Evolutionary conservation across 1,140 invertebrate genomes (phyloP).

Genomic region (Megalonaias nervosa): DNA sequence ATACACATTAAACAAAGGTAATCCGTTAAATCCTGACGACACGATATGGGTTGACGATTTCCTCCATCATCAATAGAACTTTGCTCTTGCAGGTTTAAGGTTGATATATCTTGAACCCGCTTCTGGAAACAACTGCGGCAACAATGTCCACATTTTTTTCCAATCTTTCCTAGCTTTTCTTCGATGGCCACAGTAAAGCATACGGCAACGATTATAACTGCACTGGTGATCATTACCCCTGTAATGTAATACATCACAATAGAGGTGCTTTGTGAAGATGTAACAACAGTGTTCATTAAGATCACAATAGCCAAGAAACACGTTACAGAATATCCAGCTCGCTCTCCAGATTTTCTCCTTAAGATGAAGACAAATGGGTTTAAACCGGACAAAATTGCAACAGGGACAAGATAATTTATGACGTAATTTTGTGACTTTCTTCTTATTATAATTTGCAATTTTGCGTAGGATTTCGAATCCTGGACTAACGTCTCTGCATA

Average conservation of each 20-base stretch:
- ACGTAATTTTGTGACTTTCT: conserved; percentile 1
- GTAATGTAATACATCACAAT: background rate
- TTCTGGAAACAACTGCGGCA: too few species aligned
- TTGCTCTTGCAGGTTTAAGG: too few species aligned
- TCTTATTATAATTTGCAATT: background rate
- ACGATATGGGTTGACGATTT: too few species aligned
- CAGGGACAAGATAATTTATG: conserved; percentile 2
- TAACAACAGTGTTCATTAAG: conserved; percentile 1
- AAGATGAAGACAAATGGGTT: conserved; percentile 12
- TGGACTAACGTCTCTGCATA: too few species aligned
- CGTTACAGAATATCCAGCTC: conserved; percentile 13
- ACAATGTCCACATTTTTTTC: too few species aligned
- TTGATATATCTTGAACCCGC: too few species aligned
- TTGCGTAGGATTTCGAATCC: too few species aligned
- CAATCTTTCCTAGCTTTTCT: too few species aligned
- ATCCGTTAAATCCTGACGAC: too few species aligned
- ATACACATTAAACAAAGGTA: too few species aligned
- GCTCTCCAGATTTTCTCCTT: conserved; percentile 8
- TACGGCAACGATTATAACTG: background rate
- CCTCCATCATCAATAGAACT: too few species aligned
- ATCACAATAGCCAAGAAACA: conserved; percentile 11
- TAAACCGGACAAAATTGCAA: conserved; percentile 2
- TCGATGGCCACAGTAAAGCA: too few species aligned
- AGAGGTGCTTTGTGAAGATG: background rate
- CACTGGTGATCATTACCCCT: background rate